phyloP scores from a whole-genome alignment of 2,113 vertebrate species.

The Parotia lawesii region DNA sequence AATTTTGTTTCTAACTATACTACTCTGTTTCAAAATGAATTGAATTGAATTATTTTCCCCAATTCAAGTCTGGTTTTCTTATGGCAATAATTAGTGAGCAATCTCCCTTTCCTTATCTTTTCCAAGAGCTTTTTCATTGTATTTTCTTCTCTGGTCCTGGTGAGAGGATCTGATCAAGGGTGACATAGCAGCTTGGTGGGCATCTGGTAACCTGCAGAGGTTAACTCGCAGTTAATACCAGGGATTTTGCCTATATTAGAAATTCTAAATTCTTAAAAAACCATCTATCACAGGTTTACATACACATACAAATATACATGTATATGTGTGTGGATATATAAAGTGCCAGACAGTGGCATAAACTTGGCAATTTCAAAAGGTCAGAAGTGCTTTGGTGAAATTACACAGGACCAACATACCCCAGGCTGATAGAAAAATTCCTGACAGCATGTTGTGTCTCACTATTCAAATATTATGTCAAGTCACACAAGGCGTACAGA shows the following conservation, averaged over 20 bases:
- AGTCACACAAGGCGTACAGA: neutral
- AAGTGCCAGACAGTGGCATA: neutral
- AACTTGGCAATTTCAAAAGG: neutral
- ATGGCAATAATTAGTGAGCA: neutral
- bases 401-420: neutral
- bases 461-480: slow-evolving; percentile 2
- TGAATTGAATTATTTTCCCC: neutral
- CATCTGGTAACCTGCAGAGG: neutral
- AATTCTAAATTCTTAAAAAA: neutral
- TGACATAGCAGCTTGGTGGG: neutral
- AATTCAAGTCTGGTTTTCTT: neutral
- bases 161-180: neutral
- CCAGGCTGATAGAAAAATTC: neutral
- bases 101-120: neutral
- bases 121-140: neutral
- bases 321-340: neutral
- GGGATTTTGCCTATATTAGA: neutral
- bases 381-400: neutral
- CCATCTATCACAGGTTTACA: neutral
- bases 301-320: neutral
- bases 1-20: neutral
- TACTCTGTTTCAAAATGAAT: neutral
- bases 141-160: neutral
- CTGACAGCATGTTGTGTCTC: neutral
- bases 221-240: neutral